Evolutionary conservation across 1,140 invertebrate genomes (phyloP).

Genomic region (Meloidogyne hapla): DNA sequence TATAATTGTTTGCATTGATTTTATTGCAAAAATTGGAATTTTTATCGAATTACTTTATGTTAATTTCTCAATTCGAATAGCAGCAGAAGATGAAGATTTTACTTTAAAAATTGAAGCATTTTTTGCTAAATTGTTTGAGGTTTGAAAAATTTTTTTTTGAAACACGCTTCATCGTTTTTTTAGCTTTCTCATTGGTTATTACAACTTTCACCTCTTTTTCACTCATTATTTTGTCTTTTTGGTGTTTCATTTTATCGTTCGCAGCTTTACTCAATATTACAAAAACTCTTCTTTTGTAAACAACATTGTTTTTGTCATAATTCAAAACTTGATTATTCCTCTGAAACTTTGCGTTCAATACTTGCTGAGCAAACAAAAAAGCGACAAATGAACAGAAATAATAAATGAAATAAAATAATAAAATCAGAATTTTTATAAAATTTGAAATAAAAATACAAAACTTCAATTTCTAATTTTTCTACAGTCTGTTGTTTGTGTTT

Average conservation of each 20-base stretch:
- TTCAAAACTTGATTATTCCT: slow-evolving; percentile 36
- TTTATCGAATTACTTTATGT: slow-evolving; percentile 42
- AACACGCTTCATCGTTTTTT: neutral
- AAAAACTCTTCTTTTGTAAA: neutral
- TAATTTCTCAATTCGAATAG: slow-evolving; percentile 39
- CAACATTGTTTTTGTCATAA: neutral
- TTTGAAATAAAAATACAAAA: no score
- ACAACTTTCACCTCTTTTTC: slow-evolving; percentile 16
- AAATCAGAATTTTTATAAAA: no score
- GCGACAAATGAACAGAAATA: slow-evolving; percentile 36
- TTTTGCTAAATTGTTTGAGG: slow-evolving; percentile 32
- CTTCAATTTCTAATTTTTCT: no score
- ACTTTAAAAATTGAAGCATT: slow-evolving; percentile 19
- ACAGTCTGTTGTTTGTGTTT: no score
- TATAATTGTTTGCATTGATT: slow-evolving; percentile 33
- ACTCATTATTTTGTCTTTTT: slow-evolving; percentile 14
- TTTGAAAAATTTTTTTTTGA: slow-evolving; percentile 14
- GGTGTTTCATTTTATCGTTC: slow-evolving; percentile 28
- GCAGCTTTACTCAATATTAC: neutral
- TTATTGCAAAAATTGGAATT: slow-evolving; percentile 41
- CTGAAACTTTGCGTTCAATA: slow-evolving; percentile 50
- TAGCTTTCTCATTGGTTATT: slow-evolving; percentile 28
- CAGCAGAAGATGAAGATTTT: slow-evolving; percentile 15
- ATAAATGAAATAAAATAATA: no score
- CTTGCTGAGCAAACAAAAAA: slow-evolving; percentile 45